phyloP scores from a whole-genome alignment of 2,797 vertebrate species.

The Pelochelys cantorii region DNA sequence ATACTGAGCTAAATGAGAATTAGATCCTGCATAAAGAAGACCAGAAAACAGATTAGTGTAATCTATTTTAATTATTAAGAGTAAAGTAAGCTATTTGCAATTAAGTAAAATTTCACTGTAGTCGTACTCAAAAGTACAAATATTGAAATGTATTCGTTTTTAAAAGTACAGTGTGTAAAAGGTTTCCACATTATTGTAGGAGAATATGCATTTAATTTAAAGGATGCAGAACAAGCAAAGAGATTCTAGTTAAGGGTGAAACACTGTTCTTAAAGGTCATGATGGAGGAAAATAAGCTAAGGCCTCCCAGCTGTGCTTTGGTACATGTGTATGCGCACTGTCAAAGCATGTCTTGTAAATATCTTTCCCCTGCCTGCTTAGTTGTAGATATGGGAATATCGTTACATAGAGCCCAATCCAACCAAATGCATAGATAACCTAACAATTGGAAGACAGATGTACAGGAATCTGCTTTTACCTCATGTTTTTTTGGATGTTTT shows the following conservation, averaged over 20 bases:
- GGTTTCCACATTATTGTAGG: not conserved
- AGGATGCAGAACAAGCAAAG: not conserved
- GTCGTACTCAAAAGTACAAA: not conserved
- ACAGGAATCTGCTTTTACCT: not conserved
- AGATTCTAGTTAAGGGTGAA: not conserved
- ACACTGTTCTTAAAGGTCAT: not conserved
- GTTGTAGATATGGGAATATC: not conserved
- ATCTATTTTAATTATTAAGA: conserved; percentile 28
- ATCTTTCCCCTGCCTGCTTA: not conserved
- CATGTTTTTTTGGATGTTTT: not conserved
- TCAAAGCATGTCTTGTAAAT: not conserved
- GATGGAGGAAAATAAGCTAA: not conserved
- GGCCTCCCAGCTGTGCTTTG: not conserved
- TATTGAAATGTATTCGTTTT: not conserved
- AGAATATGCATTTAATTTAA: not conserved
- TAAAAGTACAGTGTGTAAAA: not conserved
- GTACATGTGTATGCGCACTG: not conserved
- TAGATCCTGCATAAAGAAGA: not conserved
- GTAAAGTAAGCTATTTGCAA: not conserved
- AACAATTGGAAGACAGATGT: not conserved
- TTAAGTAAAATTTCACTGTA: conserved; percentile 11
- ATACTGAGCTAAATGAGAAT: not conserved
- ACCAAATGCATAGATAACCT: not conserved
- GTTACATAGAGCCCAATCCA: not conserved
- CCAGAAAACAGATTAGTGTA: not conserved